Evolutionary conservation across 2,797 vertebrate genomes (phyloP), one percentile per base, ranked within the genome.

Genomic region (Gymnoscopelus braueri): DNA sequence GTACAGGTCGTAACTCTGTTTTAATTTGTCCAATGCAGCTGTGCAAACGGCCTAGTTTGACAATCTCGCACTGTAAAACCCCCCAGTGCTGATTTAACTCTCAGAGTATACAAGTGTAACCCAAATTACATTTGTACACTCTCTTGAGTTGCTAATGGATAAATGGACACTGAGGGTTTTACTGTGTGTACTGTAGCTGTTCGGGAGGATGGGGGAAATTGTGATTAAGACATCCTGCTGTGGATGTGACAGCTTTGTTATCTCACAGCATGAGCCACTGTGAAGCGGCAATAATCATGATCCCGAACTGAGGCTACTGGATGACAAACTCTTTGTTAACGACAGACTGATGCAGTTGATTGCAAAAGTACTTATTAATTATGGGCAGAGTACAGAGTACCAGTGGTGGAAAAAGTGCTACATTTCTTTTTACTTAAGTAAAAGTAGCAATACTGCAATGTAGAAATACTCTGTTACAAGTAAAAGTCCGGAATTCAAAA

Each of bases 221-320:
- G 29, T 57, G 55, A 57, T n/a, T 29, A 2, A 23, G 55, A 15
- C 32, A 52, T 48, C 14, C 5, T 15, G 8, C 29, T 50, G 60
- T n/a, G 60, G 48, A 26, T 63, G 5, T 53, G 14, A 2, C 44
- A 52, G 4, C 10, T 61, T 72, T 23, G 26, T 68, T 35, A 51
- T 47, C 4, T 58, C 8, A 48, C 55, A 56, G 47, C 32, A 39
- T 53, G 14, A 12, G 51, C 10, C 26, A 2, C 11, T 10, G 15
- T 19, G 61, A 60, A 60, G 23, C 62, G 49, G 54, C 15, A 12
- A 15, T 23, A 12, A 4, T 63, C 54, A 55, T 24, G 5, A 48
- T 35, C 13, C 54, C 0, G 6, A 15, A 23, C 4, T 44, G 1
- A 26, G 10, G 49, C 3, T 23, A 11, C 8, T 29, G 0, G 11